These are phyloP conservation scores for Pagrus major DNA, from an alignment of 2,113 vertebrate genomes.

Conservation along the genomic window DNA sequence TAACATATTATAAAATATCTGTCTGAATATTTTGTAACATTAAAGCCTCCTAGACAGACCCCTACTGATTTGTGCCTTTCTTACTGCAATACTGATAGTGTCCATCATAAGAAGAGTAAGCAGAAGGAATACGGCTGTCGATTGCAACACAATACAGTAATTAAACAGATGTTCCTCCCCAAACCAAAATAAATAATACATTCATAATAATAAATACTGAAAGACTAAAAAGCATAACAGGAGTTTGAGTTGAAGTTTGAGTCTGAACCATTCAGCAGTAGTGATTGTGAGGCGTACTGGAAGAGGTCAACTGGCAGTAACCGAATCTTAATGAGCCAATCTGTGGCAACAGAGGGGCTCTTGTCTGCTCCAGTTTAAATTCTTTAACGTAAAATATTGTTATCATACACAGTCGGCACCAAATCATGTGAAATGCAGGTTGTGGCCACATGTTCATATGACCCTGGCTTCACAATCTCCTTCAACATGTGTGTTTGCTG, in stretches of 20 bases:
- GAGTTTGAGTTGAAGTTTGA: slow-evolving; percentile 3
- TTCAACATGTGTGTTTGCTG: slow-evolving; percentile 10
- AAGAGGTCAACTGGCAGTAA: not conserved
- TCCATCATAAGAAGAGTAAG: slow-evolving; percentile 19
- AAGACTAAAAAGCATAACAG: slow-evolving; percentile 18
- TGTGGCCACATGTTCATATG: slow-evolving; percentile 4
- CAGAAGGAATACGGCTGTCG: slow-evolving; percentile 13
- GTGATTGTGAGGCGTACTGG: not conserved
- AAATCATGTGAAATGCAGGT: slow-evolving; percentile 21
- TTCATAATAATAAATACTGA: slow-evolving; percentile 49
- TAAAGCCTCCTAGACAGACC: not conserved
- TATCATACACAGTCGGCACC: not conserved
- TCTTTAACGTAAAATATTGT: not conserved
- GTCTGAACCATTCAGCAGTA: slow-evolving; percentile 31
- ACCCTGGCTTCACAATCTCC: not conserved
- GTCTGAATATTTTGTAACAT: slow-evolving; percentile 38
- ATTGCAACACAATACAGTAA: slow-evolving; percentile 10
- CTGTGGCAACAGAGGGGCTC: slow-evolving; percentile 6
- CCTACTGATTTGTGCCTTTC: not conserved
- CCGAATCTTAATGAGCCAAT: slow-evolving; percentile 17
- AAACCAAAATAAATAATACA: slow-evolving; percentile 51
- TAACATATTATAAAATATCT: not conserved
- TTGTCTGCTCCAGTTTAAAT: not conserved
- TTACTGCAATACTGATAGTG: slow-evolving; percentile 17
- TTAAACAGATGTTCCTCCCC: slow-evolving; percentile 13